Base-by-base conservation (phyloP, 2,888 invertebrate genomes). In the Mycogona germanica region DNA sequence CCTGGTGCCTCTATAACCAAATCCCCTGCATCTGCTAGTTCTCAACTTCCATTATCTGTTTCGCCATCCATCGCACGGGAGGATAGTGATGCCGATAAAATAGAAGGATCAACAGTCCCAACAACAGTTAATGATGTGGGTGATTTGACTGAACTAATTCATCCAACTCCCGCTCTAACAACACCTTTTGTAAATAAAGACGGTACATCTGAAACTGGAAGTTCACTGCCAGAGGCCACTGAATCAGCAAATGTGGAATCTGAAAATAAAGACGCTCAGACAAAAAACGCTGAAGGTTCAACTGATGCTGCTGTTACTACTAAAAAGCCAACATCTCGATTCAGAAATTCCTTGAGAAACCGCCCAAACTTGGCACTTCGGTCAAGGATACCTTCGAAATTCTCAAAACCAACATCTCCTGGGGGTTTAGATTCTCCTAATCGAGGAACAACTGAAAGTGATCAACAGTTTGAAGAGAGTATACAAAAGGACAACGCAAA, bases 391-490 rank as follows among this genome's bases (percentile, higher is more conserved):
- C n/a, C n/a, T n/a, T n/a, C n/a, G n/a, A n/a, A n/a, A n/a, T n/a
- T n/a, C n/a, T n/a, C n/a, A n/a, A n/a, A n/a, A n/a, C n/a, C n/a
- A n/a, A n/a, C n/a, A n/a, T n/a, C n/a, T n/a, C n/a, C n/a, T n/a
- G n/a, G 5, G n/a, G 38, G 4, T 21, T 14, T 19, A n/a, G 29
- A 32, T 25, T 21, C 4, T 35, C n/a, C n/a, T n/a, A 12, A 35
- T 35, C n/a, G 35, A 12, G 38, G 26, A 9, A 29, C 45, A 1
- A 26, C 52, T 3, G 45, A 45, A 23, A 44, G 30, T 26, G 52
- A 52, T 32, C 45, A 52, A 45, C 45, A 52, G 25, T 52, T 52
- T 25, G 52, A 52, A 35, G 52, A 52, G 35, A 52, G 45, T 28
- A 32, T 52, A 6, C 44, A 45, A 29, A 23, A 19, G 32, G 23